phyloP scores from a whole-genome alignment of 92 coral and sea anemone genomes.

The Phenganax stokvisi region DNA sequence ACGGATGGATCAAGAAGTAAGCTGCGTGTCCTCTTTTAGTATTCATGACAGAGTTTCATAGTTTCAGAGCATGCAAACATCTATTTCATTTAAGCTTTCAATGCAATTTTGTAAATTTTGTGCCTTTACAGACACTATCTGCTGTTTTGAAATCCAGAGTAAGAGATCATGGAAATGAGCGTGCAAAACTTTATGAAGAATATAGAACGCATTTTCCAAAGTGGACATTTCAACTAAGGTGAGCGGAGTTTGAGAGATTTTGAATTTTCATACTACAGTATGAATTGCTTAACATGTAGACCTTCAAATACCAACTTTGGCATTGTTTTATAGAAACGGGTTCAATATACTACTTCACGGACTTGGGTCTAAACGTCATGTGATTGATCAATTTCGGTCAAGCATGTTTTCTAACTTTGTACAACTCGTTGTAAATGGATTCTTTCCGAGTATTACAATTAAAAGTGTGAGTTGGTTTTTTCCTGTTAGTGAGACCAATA shows the following conservation, averaged over 20 bases:
- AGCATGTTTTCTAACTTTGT: conserved; percentile 56
- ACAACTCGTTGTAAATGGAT: conserved; percentile 88
- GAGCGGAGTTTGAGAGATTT: background rate
- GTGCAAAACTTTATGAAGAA: conserved; percentile 59
- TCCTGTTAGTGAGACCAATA: background rate
- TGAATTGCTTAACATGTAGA: background rate
- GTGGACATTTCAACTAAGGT: conserved; percentile 95
- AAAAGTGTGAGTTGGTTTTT: conserved; percentile 62
- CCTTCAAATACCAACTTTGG: too few relatives aligned
- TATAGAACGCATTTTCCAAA: conserved; percentile 67
- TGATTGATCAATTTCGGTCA: conserved; percentile 81
- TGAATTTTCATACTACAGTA: background rate
- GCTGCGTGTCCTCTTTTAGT: background rate
- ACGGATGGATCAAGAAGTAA: conserved; percentile 84
- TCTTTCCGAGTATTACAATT: conserved; percentile 86
- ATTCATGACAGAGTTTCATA: background rate
- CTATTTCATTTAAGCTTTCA: background rate
- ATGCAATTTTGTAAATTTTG: background rate
- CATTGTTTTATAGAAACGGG: conserved; percentile 52
- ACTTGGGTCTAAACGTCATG: conserved; percentile 80
- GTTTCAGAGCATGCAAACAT: background rate
- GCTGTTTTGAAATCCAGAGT: conserved; percentile 58
- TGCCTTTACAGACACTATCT: conserved; percentile 48
- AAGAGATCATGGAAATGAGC: conserved; percentile 62
- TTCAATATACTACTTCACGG: conserved; percentile 88